Evolutionary conservation across 2,797 vertebrate genomes (phyloP), one percentile per base, ranked within the genome.

Genomic region (Urosaurus nigricauda): DNA sequence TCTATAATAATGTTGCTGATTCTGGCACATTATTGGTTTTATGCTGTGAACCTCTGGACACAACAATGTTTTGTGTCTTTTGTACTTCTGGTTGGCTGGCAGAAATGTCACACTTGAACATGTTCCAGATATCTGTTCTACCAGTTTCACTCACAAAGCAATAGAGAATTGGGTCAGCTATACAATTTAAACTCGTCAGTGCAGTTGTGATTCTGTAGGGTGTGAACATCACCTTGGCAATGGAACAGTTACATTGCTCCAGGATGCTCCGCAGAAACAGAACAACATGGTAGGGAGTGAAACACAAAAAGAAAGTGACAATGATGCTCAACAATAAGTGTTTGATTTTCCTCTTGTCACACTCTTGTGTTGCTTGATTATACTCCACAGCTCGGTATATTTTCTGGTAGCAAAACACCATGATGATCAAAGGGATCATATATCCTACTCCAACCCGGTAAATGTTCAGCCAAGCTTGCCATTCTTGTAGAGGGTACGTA

Each of bases 161-260:
- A 92, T 99, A 99, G 63, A 99, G 96, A 79, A 99, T 90, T 0
- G 98, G 98, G 87, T 99, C 98, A 0, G 96, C 97, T 2, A 99
- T 94, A 89, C 98, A 98, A 92, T 99, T 99, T 65, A 99, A 92
- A 85, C 94, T 97, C 0, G 98, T 96, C 65, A 99, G 86, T 2
- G 97, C 97, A 7, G 96, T 91, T 1, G 97, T 97, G 84, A 98
- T 83, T 92, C 98, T 98, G 85, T 98, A 97, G 0, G 96, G 93
- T n/a, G 95, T 93, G 89, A 97, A 92, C 32, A 96, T 83, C 63
- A 79, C 90, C 0, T 13, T 2, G 0, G 77, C 80, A 21, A 91
- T 87, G 3, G 43, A 9, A 74, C 94, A 94, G 32, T 89, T 74
- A 0, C 63, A 4, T 1, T 79, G 90, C 56, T 97, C 96, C 85